A percentile compares a stretch with the other conserved stretches of the same genome.
phyloP scores from a whole-genome alignment of 2,888 invertebrate species.

The Cyclophora punctaria region DNA sequence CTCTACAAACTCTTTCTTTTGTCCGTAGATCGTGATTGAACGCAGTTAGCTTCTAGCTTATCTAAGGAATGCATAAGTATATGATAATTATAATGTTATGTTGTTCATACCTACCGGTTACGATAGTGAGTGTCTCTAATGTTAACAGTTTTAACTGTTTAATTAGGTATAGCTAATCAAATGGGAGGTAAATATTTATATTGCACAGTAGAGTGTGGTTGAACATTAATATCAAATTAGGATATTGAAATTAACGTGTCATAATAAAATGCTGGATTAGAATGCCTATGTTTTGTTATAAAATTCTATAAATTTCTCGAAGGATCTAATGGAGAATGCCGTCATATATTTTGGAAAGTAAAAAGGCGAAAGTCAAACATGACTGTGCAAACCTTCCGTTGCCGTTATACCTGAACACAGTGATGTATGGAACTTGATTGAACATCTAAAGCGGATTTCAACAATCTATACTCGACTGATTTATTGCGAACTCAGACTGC shows the following conservation, averaged over 20 bases:
- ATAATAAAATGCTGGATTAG: no score
- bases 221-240: no score
- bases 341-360: constrained; percentile 22
- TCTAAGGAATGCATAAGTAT: constrained; percentile 51
- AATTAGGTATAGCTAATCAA: background rate
- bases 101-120: no score
- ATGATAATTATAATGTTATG: constrained; percentile 35
- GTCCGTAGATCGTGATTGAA: constrained; percentile 48
- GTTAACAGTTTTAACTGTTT: constrained; percentile 12
- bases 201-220: no score
- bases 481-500: constrained; percentile 24
- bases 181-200: background rate
- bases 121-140: constrained; percentile 24
- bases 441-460: constrained; percentile 17
- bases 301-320: no score
- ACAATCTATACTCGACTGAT: constrained; percentile 20
- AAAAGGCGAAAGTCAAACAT: constrained; percentile 31
- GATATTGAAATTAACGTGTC: no score
- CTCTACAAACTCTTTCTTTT: constrained; percentile 27
- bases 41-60: constrained; percentile 41
- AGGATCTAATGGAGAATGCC: background rate
- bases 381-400: constrained; percentile 23
- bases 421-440: no score
- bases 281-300: no score
- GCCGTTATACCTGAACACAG: constrained; percentile 15